phyloP scores from a whole-genome alignment of 2,888 invertebrate genomes.

The Drosophila trichaetosa region DNA sequence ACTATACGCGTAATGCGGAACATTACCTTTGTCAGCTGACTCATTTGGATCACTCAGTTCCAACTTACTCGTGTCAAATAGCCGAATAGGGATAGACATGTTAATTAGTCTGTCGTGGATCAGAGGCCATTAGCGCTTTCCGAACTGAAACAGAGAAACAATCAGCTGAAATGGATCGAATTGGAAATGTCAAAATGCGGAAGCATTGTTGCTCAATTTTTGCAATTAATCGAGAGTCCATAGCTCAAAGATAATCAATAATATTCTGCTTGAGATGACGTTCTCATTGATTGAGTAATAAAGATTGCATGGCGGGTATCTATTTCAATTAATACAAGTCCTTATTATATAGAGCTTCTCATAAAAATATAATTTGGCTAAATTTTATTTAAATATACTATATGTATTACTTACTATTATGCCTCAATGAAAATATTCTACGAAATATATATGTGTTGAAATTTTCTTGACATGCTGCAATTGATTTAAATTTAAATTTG shows the following conservation, averaged over 20 bases:
- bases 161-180: neutral
- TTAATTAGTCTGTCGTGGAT: conserved; percentile 47
- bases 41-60: neutral
- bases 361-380: neutral
- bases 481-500: neutral
- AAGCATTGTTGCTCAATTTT: conserved; percentile 13
- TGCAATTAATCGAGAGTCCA: neutral
- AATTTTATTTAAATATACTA: neutral
- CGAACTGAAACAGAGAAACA: conserved; percentile 7
- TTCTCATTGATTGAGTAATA: neutral
- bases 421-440: neutral
- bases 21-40: conserved; percentile 3
- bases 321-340: neutral
- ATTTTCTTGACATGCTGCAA: neutral
- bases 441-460: neutral
- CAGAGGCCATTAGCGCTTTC: conserved; percentile 13
- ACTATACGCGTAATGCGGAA: neutral
- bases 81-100: conserved; percentile 24
- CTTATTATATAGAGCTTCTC: neutral
- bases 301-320: neutral
- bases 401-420: neutral
- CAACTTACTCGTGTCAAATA: conserved; percentile 3
- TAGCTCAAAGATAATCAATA: neutral
- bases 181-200: conserved; percentile 10
- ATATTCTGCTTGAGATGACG: neutral